Conservation (phyloP, 2,888 invertebrate genomes). For the Branchipolynoe longqiensis region DNA sequence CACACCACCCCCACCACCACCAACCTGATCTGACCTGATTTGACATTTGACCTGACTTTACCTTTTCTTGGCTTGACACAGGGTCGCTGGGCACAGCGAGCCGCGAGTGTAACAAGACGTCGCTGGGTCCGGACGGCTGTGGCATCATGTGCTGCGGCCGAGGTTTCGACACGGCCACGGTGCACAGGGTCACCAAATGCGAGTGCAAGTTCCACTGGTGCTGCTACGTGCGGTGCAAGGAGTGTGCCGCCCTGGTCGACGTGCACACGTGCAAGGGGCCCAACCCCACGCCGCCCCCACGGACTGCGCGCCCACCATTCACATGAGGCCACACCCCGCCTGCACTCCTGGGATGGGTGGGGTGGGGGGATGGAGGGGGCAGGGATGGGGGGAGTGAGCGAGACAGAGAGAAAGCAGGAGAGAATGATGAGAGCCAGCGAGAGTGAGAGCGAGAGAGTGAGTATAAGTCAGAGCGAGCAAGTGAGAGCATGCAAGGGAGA, state of each 20-base stretch:
- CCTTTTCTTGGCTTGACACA: too few species aligned
- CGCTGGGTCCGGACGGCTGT: constrained; percentile 83
- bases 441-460: too few species aligned
- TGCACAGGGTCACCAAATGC: constrained; percentile 87
- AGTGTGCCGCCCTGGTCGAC: constrained; percentile 86
- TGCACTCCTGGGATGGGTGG: too few species aligned
- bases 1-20: too few species aligned
- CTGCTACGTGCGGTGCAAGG: constrained; percentile 92
- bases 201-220: constrained; percentile 93
- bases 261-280: constrained; percentile 92
- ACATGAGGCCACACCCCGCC: neutral
- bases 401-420: too few species aligned
- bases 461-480: too few species aligned
- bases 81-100: constrained; percentile 84
- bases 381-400: too few species aligned
- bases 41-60: too few species aligned
- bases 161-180: constrained; percentile 84
- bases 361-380: too few species aligned
- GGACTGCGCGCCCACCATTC: constrained; percentile 22
- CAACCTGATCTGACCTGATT: too few species aligned
- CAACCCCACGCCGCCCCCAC: constrained; percentile 63
- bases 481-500: too few species aligned
- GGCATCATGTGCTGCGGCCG: constrained; percentile 84
- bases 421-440: too few species aligned
- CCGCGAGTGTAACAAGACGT: constrained; percentile 84